Base-by-base conservation (phyloP, 2,888 invertebrate genomes). In the Cerastoderma edule region DNA sequence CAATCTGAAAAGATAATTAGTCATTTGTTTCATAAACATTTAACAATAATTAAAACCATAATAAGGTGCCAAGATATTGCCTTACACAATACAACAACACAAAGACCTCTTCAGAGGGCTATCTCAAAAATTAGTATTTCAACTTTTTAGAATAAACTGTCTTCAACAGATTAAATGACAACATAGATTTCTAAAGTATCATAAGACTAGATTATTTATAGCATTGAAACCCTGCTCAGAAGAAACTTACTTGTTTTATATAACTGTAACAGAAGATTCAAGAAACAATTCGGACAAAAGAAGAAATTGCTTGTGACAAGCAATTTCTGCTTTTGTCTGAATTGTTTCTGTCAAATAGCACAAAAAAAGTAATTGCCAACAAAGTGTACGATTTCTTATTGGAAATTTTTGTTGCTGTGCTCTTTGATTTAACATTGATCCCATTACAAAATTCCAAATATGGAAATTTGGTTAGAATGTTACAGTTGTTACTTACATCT, bases 1-100 rank as follows among this genome's bases (percentile, higher is more conserved):
- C 98, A 63, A 98, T 94, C 89, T 91, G 84, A 33, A 82, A 73
- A 54, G 80, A 32, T 57, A 76, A 67, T 24, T 24, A 65, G 13
- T 5, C n/a, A 64, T 39, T 10, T 39, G 27, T 22, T 2, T 22
- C 53, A 53, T 16, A 10, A 39, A 39, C 16, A 39, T 39, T 39
- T 39, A 10, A 10, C 16, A 10, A 8, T 13, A 39, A 16, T 39
- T 8, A 39, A 39, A 16, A 39, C 39, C 39, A 39, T 39, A 16
- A 8, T 8, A 39, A 10, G 39, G 39, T 16, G 16, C 39, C 39
- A 39, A 8, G 39, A 39, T 39, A 16, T 8, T 8, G 16, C 39
- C 8, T 8, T 8, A 39, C 39, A 39, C 39, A 16, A 39, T 39
- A 16, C 16, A 16, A 39, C 8, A 16, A 16, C 10, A 39, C 39